Evolutionary conservation across 2,797 vertebrate genomes (phyloP).

Genomic region (Ammospiza maritima): DNA sequence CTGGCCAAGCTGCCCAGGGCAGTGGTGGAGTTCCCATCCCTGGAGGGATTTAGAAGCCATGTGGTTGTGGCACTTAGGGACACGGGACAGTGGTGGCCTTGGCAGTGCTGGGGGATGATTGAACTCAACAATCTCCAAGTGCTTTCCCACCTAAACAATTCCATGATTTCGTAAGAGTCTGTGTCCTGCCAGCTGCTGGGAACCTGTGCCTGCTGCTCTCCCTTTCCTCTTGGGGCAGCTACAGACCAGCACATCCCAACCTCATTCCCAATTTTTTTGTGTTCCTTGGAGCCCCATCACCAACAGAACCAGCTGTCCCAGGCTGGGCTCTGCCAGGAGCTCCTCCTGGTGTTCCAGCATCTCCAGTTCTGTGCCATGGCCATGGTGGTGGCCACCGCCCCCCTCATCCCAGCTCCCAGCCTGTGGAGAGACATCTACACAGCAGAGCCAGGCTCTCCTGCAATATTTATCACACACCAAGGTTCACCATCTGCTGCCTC

Average conservation of each 20-base stretch:
- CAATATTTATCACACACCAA: not conserved
- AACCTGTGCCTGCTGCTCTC: not conserved
- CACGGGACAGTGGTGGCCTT: fast-evolving
- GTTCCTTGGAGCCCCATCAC: not conserved
- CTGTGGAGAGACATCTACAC: not conserved
- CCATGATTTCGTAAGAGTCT: not conserved
- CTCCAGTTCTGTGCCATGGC: not conserved
- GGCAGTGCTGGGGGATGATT: not conserved
- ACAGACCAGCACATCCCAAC: not conserved
- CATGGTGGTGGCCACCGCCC: not conserved
- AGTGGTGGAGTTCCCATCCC: not conserved
- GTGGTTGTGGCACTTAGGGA: not conserved
- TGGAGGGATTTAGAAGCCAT: fast-evolving
- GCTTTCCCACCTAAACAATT: not conserved
- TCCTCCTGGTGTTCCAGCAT: not conserved
- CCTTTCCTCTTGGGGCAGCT: not conserved
- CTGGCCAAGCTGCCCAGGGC: not conserved
- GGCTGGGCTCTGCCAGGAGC: not conserved
- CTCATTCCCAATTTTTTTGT: not conserved
- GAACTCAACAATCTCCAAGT: not conserved
- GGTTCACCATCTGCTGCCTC: not conserved
- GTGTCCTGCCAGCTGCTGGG: not conserved
- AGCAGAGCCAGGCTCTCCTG: not conserved
- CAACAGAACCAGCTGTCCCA: not conserved
- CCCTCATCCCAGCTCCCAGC: not conserved